Evolutionary conservation across 2,113 vertebrate species (phyloP).

Genomic region (Pomatostomus ruficeps): DNA sequence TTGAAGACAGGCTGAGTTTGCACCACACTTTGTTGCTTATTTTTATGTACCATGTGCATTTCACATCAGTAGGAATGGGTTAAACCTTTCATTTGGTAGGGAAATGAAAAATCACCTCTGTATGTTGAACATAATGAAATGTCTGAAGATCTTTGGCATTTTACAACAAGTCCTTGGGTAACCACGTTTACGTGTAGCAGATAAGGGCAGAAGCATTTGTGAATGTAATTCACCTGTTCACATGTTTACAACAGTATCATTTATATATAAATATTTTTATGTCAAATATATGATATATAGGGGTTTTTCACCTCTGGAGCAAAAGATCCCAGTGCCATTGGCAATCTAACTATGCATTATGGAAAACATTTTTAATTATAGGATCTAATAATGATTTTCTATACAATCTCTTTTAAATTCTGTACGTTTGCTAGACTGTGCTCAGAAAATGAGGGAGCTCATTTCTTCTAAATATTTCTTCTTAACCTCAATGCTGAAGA

Average conservation of each 20-base stretch:
- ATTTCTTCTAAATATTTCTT: background rate
- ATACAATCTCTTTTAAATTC: background rate
- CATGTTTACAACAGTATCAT: background rate
- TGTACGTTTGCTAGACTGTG: background rate
- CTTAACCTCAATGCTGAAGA: background rate
- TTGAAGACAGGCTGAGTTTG: background rate
- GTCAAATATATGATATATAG: background rate
- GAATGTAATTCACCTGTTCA: background rate
- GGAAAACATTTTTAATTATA: background rate
- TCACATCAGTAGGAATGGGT: background rate
- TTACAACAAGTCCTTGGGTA: background rate
- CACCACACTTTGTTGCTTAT: background rate
- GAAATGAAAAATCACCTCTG: background rate
- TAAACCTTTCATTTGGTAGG: background rate
- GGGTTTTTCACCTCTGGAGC: background rate
- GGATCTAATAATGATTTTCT: background rate
- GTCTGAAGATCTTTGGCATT: background rate
- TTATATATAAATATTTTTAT: background rate
- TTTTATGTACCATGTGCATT: background rate
- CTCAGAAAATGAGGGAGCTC: background rate
- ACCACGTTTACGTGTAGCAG: background rate
- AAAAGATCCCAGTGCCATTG: background rate
- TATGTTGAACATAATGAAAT: background rate
- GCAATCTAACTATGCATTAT: background rate
- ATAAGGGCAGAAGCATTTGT: background rate